phyloP scores from a whole-genome alignment of 2,888 invertebrate genomes.

The Agrilus cyanescens region DNA sequence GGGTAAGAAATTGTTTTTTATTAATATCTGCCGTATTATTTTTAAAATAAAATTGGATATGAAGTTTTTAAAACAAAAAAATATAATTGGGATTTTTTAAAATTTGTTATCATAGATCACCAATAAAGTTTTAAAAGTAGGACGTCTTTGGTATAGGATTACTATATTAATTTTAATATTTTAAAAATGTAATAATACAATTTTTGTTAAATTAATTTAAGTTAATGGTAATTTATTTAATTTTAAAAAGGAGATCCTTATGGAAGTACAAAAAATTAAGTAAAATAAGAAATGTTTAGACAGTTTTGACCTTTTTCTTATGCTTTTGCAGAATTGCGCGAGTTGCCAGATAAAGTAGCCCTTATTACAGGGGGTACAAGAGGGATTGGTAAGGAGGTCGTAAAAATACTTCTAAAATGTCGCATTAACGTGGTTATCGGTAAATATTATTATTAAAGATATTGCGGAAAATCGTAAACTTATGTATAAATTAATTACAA shows the following conservation, averaged over 20 bases:
- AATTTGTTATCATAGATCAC: too few relatives aligned
- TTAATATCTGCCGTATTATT: too few relatives aligned
- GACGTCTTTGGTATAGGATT: too few relatives aligned
- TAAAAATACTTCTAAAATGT: conserved; percentile 61
- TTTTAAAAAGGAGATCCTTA: too few relatives aligned
- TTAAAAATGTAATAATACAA: too few relatives aligned
- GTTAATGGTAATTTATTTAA: background rate
- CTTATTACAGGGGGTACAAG: conserved; percentile 79
- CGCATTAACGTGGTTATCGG: conserved; percentile 67
- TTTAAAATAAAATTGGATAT: background rate
- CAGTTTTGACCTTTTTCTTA: background rate
- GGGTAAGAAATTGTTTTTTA: conserved; percentile 28
- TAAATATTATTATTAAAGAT: conserved; percentile 29
- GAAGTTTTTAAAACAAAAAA: too few relatives aligned
- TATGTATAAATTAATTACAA: background rate
- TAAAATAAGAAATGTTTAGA: too few relatives aligned
- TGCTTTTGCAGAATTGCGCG: conserved; percentile 44
- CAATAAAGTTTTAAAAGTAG: too few relatives aligned
- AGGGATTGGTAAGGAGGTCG: conserved; percentile 71
- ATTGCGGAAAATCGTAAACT: background rate
- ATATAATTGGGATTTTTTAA: too few relatives aligned
- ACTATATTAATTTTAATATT: too few relatives aligned
- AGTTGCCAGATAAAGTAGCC: conserved; percentile 55
- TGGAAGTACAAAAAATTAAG: too few relatives aligned
- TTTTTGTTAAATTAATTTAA: too few relatives aligned